phyloP scores from a whole-genome alignment of 2,888 invertebrate genomes.

The Sinotaia quadrata region DNA sequence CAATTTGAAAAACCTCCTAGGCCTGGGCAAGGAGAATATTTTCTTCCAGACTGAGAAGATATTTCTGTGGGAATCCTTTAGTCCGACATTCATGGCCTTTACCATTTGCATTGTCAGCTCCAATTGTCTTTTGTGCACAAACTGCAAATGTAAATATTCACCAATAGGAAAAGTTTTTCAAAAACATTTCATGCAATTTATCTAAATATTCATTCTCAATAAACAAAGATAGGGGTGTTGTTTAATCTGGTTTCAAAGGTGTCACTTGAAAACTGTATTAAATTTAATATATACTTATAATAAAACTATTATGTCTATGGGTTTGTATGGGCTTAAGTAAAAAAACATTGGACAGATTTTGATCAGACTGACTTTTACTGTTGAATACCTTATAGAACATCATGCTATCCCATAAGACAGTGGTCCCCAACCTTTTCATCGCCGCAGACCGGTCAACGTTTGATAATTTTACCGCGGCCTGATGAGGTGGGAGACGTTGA shows the following conservation, averaged over 20 bases:
- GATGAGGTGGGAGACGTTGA: too few relatives aligned
- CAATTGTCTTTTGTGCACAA: slow-evolving; percentile 63
- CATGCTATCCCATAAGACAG: too few relatives aligned
- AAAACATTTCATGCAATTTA: not conserved
- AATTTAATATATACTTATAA: not conserved
- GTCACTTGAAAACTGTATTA: too few relatives aligned
- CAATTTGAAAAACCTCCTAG: slow-evolving; percentile 66
- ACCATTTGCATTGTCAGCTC: slow-evolving; percentile 72
- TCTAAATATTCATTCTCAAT: too few relatives aligned
- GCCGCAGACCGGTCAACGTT: too few relatives aligned
- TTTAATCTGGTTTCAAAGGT: too few relatives aligned
- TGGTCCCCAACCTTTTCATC: too few relatives aligned
- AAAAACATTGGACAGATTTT: too few relatives aligned
- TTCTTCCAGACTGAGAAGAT: slow-evolving; percentile 88
- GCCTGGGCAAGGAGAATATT: slow-evolving; percentile 79
- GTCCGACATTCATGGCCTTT: slow-evolving; percentile 82
- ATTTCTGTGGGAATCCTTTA: slow-evolving; percentile 88
- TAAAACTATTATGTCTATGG: too few relatives aligned
- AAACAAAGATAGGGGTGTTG: too few relatives aligned
- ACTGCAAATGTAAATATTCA: slow-evolving; percentile 55
- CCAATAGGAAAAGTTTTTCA: not conserved
- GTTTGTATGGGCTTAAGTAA: too few relatives aligned
- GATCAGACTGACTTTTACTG: not conserved
- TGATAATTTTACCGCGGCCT: too few relatives aligned
- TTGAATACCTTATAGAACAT: not conserved